Conservation (phyloP, 2,797 vertebrate species). For the Brachyrhaphis roseni region DNA sequence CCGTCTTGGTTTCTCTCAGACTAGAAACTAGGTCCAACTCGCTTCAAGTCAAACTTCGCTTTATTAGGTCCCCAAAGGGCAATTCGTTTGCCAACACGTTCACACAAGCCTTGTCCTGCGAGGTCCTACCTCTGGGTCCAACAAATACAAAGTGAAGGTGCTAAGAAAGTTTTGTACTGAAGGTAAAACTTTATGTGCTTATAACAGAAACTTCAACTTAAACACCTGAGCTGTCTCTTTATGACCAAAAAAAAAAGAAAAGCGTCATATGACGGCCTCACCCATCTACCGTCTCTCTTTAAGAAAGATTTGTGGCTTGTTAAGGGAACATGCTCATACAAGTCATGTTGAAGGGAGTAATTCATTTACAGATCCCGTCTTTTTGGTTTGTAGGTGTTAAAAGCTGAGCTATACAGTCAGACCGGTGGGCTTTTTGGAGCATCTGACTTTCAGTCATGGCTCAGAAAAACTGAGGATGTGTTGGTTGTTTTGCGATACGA, state of each 20-base stretch:
- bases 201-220: neutral
- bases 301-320: neutral
- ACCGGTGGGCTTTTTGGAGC: neutral
- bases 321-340: neutral
- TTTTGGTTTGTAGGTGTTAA: neutral
- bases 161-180: neutral
- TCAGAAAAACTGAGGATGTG: neutral
- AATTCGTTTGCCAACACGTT: too few relatives aligned
- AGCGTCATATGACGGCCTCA: neutral
- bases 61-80: too few relatives aligned
- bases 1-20: neutral
- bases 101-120: too few relatives aligned
- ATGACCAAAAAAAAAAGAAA: neutral
- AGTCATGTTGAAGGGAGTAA: neutral
- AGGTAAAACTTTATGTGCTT: neutral
- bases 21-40: neutral
- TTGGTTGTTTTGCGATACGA: neutral
- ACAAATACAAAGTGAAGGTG: neutral
- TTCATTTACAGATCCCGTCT: too few relatives aligned
- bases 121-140: neutral
- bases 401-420: neutral
- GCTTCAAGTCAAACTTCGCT: too few relatives aligned
- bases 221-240: neutral
- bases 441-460: neutral
- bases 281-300: neutral